phyloP scores from a whole-genome alignment of 2,797 vertebrate genomes.

The Melanotaenia pygmaea region DNA sequence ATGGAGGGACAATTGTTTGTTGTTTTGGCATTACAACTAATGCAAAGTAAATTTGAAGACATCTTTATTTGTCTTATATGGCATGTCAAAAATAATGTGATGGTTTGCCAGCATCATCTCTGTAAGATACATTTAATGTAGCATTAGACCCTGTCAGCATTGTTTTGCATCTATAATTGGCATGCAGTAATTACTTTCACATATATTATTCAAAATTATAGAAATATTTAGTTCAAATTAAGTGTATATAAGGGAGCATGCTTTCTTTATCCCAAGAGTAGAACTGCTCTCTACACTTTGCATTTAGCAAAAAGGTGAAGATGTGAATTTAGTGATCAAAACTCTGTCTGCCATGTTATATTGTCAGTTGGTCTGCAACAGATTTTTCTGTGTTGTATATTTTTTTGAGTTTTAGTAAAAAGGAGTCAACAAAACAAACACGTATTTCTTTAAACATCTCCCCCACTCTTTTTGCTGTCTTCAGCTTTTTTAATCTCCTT shows the following conservation, averaged over 20 bases:
- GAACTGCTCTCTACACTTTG: background rate
- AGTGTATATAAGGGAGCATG: too few species aligned
- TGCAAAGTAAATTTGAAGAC: background rate
- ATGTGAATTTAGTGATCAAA: too few species aligned
- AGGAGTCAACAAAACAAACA: conserved; percentile 6
- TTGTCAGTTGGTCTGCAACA: too few species aligned
- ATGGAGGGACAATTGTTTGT: background rate
- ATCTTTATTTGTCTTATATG: background rate
- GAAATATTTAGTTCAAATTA: too few species aligned
- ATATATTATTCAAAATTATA: too few species aligned
- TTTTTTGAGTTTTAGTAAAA: too few species aligned
- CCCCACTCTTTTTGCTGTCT: conserved; percentile 15
- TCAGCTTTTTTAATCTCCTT: conserved; percentile 16
- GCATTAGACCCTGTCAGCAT: background rate
- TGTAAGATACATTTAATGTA: background rate
- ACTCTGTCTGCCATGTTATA: too few species aligned
- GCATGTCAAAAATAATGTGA: background rate
- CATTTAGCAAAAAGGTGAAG: too few species aligned
- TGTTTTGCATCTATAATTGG: too few species aligned
- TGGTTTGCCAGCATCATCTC: background rate
- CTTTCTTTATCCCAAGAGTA: too few species aligned
- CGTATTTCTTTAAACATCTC: conserved; percentile 1
- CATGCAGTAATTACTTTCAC: too few species aligned
- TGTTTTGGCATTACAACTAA: background rate
- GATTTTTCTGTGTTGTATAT: too few species aligned